phyloP scores from a whole-genome alignment of 2,797 vertebrate species.

The Arrhamphus sclerolepis region DNA sequence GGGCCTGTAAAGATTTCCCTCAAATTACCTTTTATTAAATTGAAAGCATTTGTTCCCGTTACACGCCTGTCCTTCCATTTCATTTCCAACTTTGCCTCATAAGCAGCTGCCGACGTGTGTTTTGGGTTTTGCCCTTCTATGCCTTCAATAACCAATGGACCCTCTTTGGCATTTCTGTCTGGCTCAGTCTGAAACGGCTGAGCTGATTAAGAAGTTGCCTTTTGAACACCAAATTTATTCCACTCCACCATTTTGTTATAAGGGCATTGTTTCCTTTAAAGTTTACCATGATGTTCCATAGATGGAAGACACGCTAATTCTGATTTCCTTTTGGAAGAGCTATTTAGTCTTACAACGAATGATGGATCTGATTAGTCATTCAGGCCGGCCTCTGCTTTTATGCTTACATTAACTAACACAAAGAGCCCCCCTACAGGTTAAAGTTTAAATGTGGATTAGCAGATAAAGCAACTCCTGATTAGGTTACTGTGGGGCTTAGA shows the following conservation, averaged over 20 bases:
- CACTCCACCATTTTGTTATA: slow-evolving; percentile 69
- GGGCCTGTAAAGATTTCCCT: slow-evolving; percentile 58
- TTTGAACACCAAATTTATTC: slow-evolving; percentile 81
- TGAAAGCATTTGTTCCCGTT: slow-evolving; percentile 62
- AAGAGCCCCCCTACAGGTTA: slow-evolving; percentile 98
- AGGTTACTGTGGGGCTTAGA: slow-evolving; percentile 91
- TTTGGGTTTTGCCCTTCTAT: slow-evolving; percentile 50
- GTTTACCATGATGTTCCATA: slow-evolving; percentile 57
- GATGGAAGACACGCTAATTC: slow-evolving; percentile 89
- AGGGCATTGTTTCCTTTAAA: slow-evolving; percentile 78
- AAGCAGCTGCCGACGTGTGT: slow-evolving; percentile 62
- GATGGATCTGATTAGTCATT: slow-evolving; percentile 99
- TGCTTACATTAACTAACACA: slow-evolving; percentile 98
- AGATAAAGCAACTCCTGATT: slow-evolving; percentile 95
- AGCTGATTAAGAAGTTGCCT: slow-evolving; percentile 84
- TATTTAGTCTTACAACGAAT: slow-evolving; percentile 93
- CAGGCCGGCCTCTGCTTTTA: slow-evolving; percentile 89
- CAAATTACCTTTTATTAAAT: slow-evolving; percentile 72
- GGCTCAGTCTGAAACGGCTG: slow-evolving; percentile 66
- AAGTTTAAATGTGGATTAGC: slow-evolving; percentile 99
- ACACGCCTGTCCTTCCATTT: slow-evolving; percentile 59
- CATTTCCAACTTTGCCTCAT: slow-evolving; percentile 51
- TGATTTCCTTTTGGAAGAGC: slow-evolving; percentile 88
- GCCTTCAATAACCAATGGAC: slow-evolving; percentile 69
- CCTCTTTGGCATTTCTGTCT: slow-evolving; percentile 64